These are phyloP conservation scores for Anguilla japonica DNA, from an alignment of 2,113 vertebrate species.

Conservation along the genomic window DNA sequence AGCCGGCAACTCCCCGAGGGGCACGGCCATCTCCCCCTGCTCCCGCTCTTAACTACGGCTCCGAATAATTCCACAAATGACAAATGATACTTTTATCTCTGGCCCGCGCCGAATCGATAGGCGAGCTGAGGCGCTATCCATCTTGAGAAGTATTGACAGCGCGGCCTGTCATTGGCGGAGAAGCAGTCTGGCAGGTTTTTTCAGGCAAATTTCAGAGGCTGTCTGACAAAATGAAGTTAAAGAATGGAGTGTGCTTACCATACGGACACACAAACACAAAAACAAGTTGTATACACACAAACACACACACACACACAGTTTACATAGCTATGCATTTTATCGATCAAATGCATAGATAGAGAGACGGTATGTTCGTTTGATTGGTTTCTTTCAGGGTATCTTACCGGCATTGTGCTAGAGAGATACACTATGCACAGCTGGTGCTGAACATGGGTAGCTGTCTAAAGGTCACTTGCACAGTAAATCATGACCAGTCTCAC, in stretches of 20 bases:
- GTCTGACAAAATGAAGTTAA: neutral
- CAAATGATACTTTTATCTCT: slow-evolving; percentile 69
- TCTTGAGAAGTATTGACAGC: slow-evolving; percentile 70
- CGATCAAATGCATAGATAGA: too few species aligned
- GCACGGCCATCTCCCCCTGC: slow-evolving; percentile 77
- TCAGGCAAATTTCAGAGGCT: neutral
- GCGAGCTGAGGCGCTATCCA: slow-evolving; percentile 68
- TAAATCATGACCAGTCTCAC: too few species aligned
- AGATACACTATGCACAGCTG: too few species aligned
- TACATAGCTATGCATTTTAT: neutral
- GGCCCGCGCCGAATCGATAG: slow-evolving; percentile 75
- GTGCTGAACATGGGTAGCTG: too few species aligned
- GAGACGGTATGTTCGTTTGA: too few species aligned
- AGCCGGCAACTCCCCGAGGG: slow-evolving; percentile 63
- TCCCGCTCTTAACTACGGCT: slow-evolving; percentile 78
- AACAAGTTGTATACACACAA: neutral
- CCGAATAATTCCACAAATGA: slow-evolving; percentile 80
- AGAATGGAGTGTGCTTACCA: neutral
- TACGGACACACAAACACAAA: neutral
- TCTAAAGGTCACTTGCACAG: too few species aligned
- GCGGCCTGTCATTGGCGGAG: slow-evolving; percentile 18
- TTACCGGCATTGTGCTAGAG: too few species aligned
- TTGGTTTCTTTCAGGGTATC: too few species aligned
- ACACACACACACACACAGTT: neutral
- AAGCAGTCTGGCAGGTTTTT: neutral